Base-by-base conservation (phyloP, 2,888 invertebrate species). In the Cephus rjabovi region DNA sequence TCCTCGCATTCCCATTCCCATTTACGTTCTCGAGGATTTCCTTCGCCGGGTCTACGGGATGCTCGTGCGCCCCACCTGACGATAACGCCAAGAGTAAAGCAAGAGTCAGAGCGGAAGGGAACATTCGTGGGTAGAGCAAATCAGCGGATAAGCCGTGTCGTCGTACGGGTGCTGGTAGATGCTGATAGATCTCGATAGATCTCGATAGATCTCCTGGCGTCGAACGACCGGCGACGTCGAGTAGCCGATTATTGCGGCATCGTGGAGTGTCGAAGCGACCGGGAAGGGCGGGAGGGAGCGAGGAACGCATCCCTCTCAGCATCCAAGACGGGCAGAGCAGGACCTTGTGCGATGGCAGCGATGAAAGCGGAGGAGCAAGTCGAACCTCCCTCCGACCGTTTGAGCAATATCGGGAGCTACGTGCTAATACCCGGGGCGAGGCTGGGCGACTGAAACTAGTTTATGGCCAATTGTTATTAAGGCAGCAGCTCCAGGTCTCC, bases 401-500 rank as follows among this genome's bases (percentile, higher is more conserved):
- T 15, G 4, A 15, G 15, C 40, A 40, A 40, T 40, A 40, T 40
- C 40, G 15, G 81, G 86, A 84, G 83, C 86, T 87, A 85, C 86
- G 86, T 87, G 85, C 86, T 87, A 88, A 88, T 85, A 84, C 85
- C 86, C 83, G 35, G 35, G 84, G 87, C 74, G 74, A 86, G 87
- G 87, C 86, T 88, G 15, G 0, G 15, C 40, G 79, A 79, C 82
- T 83, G 79, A 85, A 86, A 87, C 85, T 88, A 87, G 88, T 89
- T 89, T 88, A 89, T 87, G 83, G 87, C 87, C 88, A 88, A 87
- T 88, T 88, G 88, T 88, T 88, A 89, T 88, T 88, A 88, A 88
- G 86, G 82, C 83, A 78, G 79, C 4, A 37, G 12, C 35, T 35
- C 78, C 73, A 35, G 76, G 75, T 74, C 56, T 76, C 37, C 1